A percentile compares a stretch with the other conserved stretches of the same genome.
Conservation (phyloP, 2,797 vertebrate species). For the Avahi laniger region DNA sequence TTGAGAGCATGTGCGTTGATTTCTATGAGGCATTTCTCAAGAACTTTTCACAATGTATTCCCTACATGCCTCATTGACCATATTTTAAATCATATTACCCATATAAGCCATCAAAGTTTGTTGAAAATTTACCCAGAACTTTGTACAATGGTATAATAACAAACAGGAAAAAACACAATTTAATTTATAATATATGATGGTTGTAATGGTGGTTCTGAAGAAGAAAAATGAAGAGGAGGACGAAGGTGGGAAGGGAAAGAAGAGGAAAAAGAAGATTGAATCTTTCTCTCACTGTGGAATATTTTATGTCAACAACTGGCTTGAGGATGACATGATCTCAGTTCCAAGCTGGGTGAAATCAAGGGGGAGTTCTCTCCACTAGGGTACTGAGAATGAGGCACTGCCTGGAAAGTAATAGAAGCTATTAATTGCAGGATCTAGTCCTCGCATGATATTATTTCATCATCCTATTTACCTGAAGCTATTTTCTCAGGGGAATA, state of each 20-base stretch:
- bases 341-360: background rate
- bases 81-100: background rate
- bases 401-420: background rate
- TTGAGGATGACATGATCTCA: background rate
- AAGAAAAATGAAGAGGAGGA: too few species aligned
- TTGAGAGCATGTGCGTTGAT: background rate
- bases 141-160: background rate
- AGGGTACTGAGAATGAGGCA: background rate
- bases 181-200: background rate
- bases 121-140: background rate
- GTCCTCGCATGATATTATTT: background rate
- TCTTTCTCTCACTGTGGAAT: background rate
- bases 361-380: background rate
- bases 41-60: background rate
- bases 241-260: accelerated
- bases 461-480: conserved; percentile 50
- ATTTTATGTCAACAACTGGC: accelerated
- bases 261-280: background rate
- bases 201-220: background rate
- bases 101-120: background rate
- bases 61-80: background rate
- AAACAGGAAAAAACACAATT: background rate
- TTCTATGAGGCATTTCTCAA: background rate
- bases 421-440: background rate
- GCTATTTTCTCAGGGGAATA: background rate